A percentile compares a stretch with the other conserved stretches of the same genome.
Conservation (phyloP, 2,113 vertebrate genomes). For the pig (Sus scrofa) region DNA sequence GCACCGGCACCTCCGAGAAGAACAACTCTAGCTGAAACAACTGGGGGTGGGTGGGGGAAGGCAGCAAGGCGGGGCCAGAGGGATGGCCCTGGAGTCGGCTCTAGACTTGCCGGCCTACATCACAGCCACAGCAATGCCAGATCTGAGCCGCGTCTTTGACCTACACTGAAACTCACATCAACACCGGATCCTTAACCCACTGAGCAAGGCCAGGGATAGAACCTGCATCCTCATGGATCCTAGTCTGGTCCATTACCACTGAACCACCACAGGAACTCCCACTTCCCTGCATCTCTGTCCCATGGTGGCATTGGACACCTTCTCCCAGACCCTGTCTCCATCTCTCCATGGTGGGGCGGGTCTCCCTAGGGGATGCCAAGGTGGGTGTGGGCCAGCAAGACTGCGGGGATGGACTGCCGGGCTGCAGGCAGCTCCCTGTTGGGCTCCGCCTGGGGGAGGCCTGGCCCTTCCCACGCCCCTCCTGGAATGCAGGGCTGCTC, state of each 20-base stretch:
- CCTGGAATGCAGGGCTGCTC: slow-evolving; percentile 58
- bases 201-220: too few relatives aligned
- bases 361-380: not conserved
- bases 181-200: too few relatives aligned
- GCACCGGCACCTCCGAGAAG: not conserved
- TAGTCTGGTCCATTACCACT: too few relatives aligned
- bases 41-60: too few relatives aligned
- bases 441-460: not conserved
- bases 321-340: too few relatives aligned
- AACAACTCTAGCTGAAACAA: not conserved
- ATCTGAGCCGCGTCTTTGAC: too few relatives aligned
- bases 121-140: too few relatives aligned
- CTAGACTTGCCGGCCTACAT: not conserved
- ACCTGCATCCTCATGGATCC: too few relatives aligned
- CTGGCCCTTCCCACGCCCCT: slow-evolving; percentile 74
- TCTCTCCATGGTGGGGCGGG: accelerated
- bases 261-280: not conserved
- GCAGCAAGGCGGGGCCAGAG: not conserved
- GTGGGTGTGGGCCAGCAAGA: not conserved
- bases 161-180: too few relatives aligned
- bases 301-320: not conserved
- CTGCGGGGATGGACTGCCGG: not conserved
- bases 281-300: not conserved
- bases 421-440: not conserved
- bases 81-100: not conserved